Conservation (phyloP, 2,888 invertebrate genomes). For the Trichogramma dendrolimi region DNA sequence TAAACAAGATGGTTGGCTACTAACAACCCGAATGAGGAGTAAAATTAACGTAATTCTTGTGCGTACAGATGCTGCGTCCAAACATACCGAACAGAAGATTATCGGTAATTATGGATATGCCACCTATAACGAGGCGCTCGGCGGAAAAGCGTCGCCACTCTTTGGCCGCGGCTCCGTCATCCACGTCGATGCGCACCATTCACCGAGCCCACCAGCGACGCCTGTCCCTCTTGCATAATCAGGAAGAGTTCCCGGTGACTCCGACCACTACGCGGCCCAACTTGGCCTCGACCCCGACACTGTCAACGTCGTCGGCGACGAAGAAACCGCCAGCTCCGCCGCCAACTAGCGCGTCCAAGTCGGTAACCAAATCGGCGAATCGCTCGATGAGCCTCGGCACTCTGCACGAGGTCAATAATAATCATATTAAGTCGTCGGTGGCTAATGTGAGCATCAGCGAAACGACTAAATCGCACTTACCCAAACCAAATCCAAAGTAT, state of each 20-base stretch:
- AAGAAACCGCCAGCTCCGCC: background rate
- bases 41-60: too few species aligned
- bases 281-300: background rate
- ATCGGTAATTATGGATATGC: too few species aligned
- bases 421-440: slow-evolving; percentile 2
- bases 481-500: slow-evolving; percentile 31
- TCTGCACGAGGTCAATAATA: background rate
- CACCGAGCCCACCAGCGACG: slow-evolving; percentile 19
- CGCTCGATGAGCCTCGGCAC: background rate
- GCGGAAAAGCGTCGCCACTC: too few species aligned
- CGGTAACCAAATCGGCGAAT: too few species aligned
- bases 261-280: slow-evolving; percentile 26
- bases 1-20: too few species aligned
- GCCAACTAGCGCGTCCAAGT: too few species aligned
- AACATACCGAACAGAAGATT: too few species aligned
- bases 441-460: slow-evolving; percentile 7
- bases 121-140: too few species aligned
- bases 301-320: slow-evolving; percentile 2
- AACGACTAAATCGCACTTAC: background rate
- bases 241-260: slow-evolving; percentile 28
- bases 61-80: too few species aligned
- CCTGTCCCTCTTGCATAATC: slow-evolving; percentile 10
- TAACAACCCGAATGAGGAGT: too few species aligned
- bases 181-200: background rate
- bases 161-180: too few species aligned